These are phyloP conservation scores for Epinotia demarniana DNA, from an alignment of 2,888 invertebrate species.

Conservation along the genomic window DNA sequence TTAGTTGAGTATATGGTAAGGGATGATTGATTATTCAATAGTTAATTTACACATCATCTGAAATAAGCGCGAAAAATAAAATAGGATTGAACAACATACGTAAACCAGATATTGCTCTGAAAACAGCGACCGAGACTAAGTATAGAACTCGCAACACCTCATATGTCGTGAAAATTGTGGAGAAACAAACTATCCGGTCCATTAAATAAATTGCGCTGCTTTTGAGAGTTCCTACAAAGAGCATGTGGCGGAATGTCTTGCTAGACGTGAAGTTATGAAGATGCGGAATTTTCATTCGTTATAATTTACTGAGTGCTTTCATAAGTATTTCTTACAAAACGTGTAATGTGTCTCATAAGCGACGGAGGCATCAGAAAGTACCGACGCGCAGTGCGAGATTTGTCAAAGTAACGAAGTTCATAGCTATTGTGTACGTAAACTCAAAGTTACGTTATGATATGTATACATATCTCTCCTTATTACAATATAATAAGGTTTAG, in stretches of 20 bases:
- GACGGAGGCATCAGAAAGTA: not conserved
- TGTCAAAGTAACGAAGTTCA: not conserved
- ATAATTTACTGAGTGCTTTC: conserved; percentile 43
- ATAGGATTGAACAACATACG: not conserved
- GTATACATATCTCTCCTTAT: too few relatives aligned
- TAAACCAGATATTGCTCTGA: conserved; percentile 3
- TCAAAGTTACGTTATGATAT: too few relatives aligned
- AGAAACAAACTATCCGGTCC: conserved; percentile 65
- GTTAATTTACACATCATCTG: not conserved
- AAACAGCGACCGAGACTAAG: conserved; percentile 1
- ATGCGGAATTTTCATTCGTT: conserved; percentile 53
- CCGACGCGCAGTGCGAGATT: not conserved
- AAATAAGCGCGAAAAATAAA: not conserved
- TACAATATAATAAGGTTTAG: too few relatives aligned
- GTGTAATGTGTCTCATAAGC: conserved; percentile 4
- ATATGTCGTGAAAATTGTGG: conserved; percentile 55
- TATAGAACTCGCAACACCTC: conserved; percentile 42
- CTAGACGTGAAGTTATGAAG: conserved; percentile 57
- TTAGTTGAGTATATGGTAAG: too few relatives aligned
- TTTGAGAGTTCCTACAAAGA: conserved; percentile 62
- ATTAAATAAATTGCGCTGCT: conserved; percentile 76
- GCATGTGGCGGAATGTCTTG: conserved; percentile 61
- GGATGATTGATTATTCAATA: too few relatives aligned
- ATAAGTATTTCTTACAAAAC: conserved; percentile 22
- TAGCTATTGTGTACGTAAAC: not conserved